phyloP scores from a whole-genome alignment of 1,140 invertebrate genomes.

The Psilanteris sp. region DNA sequence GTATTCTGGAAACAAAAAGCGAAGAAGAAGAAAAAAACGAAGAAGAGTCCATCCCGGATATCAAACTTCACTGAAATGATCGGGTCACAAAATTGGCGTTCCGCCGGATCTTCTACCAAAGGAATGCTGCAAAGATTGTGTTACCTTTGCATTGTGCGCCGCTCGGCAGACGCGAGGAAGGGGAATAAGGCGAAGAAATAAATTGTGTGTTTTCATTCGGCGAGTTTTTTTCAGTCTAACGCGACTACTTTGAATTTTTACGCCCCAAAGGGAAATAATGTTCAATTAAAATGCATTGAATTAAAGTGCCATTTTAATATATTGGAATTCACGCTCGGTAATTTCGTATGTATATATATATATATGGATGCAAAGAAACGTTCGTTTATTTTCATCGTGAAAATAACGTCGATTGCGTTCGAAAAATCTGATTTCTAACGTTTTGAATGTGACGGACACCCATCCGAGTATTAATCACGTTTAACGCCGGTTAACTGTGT shows the following conservation, averaged over 20 bases:
- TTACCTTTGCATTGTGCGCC: conserved; percentile 10
- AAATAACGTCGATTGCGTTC: too few species aligned
- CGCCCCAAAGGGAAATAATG: too few species aligned
- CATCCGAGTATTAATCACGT: conserved; percentile 7
- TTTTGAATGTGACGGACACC: background rate
- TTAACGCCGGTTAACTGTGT: background rate
- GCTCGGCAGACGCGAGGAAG: conserved; percentile 1
- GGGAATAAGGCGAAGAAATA: conserved; percentile 7
- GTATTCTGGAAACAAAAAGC: background rate
- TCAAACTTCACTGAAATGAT: conserved; percentile 28
- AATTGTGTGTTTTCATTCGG: background rate
- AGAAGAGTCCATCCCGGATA: conserved; percentile 1
- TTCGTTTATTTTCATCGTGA: too few species aligned
- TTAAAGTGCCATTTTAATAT: too few species aligned
- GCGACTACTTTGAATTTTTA: too few species aligned
- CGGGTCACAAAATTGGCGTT: conserved; percentile 10
- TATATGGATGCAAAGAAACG: too few species aligned
- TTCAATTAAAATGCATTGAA: too few species aligned
- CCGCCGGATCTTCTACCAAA: conserved; percentile 10
- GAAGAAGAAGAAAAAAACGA: background rate
- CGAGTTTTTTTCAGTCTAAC: too few species aligned
- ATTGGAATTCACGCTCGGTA: too few species aligned
- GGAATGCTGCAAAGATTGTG: conserved; percentile 26
- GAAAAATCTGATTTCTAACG: too few species aligned
- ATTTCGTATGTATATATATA: too few species aligned